A percentile compares a stretch with the other conserved stretches of the same genome.
Evolutionary conservation across 2,113 vertebrate genomes (phyloP).

Genomic region (Oncorhynchus kisutch): DNA sequence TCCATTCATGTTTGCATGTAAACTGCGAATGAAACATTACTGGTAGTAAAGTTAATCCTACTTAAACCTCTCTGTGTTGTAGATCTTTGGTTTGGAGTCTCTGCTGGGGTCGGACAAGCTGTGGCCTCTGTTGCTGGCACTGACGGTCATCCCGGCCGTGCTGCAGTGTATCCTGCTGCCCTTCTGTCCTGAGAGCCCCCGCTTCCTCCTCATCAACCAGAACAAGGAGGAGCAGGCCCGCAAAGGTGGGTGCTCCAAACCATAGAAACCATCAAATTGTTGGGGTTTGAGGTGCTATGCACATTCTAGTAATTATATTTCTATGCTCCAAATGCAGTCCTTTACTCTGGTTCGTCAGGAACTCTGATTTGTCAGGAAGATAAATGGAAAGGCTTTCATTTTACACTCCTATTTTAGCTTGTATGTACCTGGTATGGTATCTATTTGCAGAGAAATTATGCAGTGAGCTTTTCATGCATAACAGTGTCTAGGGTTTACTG

Average conservation of each 20-base stretch:
- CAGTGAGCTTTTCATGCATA: neutral
- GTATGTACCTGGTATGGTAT: neutral
- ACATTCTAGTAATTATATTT: no score
- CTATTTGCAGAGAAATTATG: no score
- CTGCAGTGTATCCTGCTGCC: conserved; percentile 74
- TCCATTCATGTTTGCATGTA: no score
- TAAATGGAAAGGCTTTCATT: neutral
- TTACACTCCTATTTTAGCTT: neutral
- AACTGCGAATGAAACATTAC: neutral
- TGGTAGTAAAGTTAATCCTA: conserved; percentile 15
- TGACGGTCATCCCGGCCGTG: conserved; percentile 69
- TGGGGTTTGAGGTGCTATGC: no score
- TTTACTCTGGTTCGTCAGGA: no score
- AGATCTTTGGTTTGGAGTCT: conserved; percentile 74
- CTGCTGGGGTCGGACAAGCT: conserved; percentile 70
- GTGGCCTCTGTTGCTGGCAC: conserved; percentile 73
- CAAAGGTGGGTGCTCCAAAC: conserved; percentile 56
- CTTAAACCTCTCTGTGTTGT: conserved; percentile 36
- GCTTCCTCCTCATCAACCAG: conserved; percentile 78
- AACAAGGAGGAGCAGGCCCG: conserved; percentile 73
- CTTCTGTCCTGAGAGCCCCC: conserved; percentile 78
- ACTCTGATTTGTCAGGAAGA: no score
- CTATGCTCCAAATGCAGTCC: no score
- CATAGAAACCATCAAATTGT: no score
- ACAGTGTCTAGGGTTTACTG: no score